Conservation (phyloP, 2,797 vertebrate genomes). For the Sebastes itinus region DNA sequence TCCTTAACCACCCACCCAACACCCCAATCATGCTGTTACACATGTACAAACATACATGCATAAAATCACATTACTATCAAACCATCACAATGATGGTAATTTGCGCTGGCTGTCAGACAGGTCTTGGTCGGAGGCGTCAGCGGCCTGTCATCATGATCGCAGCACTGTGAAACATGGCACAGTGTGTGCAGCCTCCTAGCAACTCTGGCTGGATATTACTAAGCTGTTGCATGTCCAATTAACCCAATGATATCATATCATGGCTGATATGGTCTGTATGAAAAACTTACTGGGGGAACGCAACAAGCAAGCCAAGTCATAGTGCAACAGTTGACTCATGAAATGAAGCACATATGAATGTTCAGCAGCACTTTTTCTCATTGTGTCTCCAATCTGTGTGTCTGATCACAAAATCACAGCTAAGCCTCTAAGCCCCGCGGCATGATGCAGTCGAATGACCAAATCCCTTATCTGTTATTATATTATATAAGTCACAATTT, state of each 20-base stretch:
- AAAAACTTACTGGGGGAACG: slow-evolving; percentile 1
- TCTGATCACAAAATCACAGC: background rate
- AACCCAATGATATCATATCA: slow-evolving; percentile 46
- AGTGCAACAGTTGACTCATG: background rate
- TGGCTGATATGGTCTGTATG: slow-evolving; percentile 23
- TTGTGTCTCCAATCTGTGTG: background rate
- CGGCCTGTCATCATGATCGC: slow-evolving; percentile 36
- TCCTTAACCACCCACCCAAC: background rate
- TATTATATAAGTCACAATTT: background rate
- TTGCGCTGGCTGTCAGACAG: slow-evolving; percentile 35
- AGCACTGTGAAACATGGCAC: slow-evolving; percentile 21
- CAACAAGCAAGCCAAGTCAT: background rate
- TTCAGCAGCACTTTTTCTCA: background rate
- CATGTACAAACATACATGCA: background rate
- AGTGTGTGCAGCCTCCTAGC: slow-evolving; percentile 29
- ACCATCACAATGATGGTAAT: slow-evolving; percentile 24
- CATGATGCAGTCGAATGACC: background rate
- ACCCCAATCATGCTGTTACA: background rate
- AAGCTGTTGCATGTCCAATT: slow-evolving; percentile 43
- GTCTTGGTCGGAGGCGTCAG: slow-evolving; percentile 35
- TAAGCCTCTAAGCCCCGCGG: background rate
- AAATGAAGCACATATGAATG: background rate
- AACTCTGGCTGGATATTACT: background rate
- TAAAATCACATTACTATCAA: slow-evolving; percentile 1
- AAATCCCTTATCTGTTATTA: slow-evolving; percentile 4